These are phyloP conservation scores for Ecliptopera silaceata DNA, from an alignment of 2,888 invertebrate species.

Conservation along the genomic window DNA sequence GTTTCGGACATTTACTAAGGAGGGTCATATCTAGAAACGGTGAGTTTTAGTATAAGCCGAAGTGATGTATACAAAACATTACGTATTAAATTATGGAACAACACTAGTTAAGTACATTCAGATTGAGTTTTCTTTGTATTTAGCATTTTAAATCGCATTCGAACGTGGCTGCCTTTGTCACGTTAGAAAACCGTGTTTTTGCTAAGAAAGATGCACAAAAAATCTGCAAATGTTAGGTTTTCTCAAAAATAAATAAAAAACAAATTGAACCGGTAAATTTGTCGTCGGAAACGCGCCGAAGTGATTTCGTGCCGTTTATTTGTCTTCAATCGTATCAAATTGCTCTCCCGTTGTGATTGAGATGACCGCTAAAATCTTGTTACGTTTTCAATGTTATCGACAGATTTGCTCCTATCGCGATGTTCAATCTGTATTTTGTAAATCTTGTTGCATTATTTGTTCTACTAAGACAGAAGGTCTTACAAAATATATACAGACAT, in stretches of 20 bases:
- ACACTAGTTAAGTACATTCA: constrained; percentile 2
- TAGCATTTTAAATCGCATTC: not conserved
- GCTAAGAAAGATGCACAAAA: not conserved
- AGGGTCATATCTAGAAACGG: constrained; percentile 78
- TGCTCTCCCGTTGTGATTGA: constrained; percentile 64
- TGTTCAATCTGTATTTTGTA: constrained; percentile 43
- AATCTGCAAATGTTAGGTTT: constrained; percentile 1
- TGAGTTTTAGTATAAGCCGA: constrained; percentile 47
- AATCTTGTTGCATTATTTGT: constrained; percentile 11
- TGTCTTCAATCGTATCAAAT: constrained; percentile 73
- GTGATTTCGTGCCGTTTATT: constrained; percentile 60
- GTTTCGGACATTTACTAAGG: constrained; percentile 71
- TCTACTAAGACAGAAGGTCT: too few species aligned
- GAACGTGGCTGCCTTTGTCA: not conserved
- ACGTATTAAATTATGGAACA: not conserved
- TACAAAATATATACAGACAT: too few species aligned
- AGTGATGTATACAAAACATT: not conserved
- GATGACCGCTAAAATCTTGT: constrained; percentile 59
- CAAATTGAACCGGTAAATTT: constrained; percentile 16
- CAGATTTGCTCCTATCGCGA: constrained; percentile 26
- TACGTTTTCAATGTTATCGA: constrained; percentile 54
- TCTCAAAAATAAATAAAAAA: constrained; percentile 4
- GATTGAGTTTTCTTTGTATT: not conserved
- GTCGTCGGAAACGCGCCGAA: constrained; percentile 15
- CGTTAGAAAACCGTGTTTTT: not conserved